Conservation (phyloP, 2,888 invertebrate genomes). For the Caenorhabditis doughertyi region DNA sequence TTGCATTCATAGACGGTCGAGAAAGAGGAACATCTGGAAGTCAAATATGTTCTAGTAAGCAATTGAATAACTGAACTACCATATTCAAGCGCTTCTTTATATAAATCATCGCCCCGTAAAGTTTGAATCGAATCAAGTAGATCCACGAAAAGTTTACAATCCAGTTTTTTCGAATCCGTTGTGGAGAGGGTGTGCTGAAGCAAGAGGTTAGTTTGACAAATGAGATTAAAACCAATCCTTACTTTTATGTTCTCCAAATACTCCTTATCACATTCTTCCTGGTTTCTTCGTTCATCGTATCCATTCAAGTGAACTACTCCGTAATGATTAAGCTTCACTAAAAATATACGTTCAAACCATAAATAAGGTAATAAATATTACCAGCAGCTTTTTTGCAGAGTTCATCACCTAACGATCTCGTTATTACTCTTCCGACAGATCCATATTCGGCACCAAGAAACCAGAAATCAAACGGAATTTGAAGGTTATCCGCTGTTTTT, state of each 20-base stretch:
- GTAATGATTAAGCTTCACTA: slow-evolving; percentile 36
- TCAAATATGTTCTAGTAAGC: neutral
- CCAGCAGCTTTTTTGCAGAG: slow-evolving; percentile 23
- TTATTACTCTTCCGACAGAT: slow-evolving; percentile 8
- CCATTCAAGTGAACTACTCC: slow-evolving; percentile 16
- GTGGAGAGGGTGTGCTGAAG: neutral
- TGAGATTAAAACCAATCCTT: neutral
- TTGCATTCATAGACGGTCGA: neutral
- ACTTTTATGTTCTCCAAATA: neutral
- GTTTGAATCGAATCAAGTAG: neutral
- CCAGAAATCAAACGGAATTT: slow-evolving; percentile 32
- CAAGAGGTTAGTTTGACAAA: neutral
- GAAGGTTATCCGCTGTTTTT: neutral
- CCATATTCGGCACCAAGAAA: slow-evolving; percentile 28
- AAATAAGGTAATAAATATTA: no score
- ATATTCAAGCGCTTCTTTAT: slow-evolving; percentile 23
- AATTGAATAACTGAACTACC: neutral
- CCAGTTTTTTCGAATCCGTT: slow-evolving; percentile 36
- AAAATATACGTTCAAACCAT: neutral
- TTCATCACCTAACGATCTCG: slow-evolving; percentile 14
- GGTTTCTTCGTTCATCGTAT: slow-evolving; percentile 20
- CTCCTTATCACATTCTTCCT: slow-evolving; percentile 12
- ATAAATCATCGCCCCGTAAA: neutral
- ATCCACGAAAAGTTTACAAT: slow-evolving; percentile 28
- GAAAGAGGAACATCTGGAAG: slow-evolving; percentile 9